A percentile compares a stretch with the other conserved stretches of the same genome.
Conservation (phyloP, 2,113 vertebrate species). For the Polyodon spathula region DNA sequence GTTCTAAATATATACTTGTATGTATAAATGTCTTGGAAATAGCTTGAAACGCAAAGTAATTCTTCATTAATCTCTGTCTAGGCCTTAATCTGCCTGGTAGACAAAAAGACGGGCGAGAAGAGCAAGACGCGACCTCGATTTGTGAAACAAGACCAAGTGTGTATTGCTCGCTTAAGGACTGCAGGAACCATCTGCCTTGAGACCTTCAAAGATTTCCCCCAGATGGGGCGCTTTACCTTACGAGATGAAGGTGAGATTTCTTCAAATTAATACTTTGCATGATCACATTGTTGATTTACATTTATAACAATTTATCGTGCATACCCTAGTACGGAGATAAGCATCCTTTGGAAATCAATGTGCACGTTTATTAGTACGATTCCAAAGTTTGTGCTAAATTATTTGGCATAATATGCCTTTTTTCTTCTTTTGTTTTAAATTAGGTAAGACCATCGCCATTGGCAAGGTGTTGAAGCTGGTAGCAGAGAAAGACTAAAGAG, state of each 20-base stretch:
- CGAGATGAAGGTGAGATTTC: slow-evolving; percentile 95
- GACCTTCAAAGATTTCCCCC: slow-evolving; percentile 98
- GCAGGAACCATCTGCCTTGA: slow-evolving; percentile 96
- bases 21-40: too few species aligned
- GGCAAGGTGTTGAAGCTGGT: slow-evolving; percentile 99
- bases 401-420: too few species aligned
- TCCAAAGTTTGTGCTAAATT: too few species aligned
- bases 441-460: slow-evolving; percentile 98
- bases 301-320: too few species aligned
- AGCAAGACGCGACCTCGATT: slow-evolving; percentile 95
- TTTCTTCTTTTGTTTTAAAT: slow-evolving; percentile 17
- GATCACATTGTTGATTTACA: too few species aligned
- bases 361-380: too few species aligned
- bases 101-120: slow-evolving; percentile 97
- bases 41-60: too few species aligned
- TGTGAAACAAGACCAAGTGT: slow-evolving; percentile 98
- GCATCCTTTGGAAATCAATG: too few species aligned
- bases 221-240: slow-evolving; percentile 96
- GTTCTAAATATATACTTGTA: too few species aligned
- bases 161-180: slow-evolving; percentile 87
- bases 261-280: too few species aligned
- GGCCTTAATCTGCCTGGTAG: slow-evolving; percentile 99
- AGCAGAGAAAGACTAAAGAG: slow-evolving; percentile 94
- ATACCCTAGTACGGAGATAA: too few species aligned
- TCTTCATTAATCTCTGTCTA: slow-evolving; percentile 29